Evolutionary conservation across 1,140 invertebrate genomes (phyloP).

Genomic region (Coptotermes formosanus): DNA sequence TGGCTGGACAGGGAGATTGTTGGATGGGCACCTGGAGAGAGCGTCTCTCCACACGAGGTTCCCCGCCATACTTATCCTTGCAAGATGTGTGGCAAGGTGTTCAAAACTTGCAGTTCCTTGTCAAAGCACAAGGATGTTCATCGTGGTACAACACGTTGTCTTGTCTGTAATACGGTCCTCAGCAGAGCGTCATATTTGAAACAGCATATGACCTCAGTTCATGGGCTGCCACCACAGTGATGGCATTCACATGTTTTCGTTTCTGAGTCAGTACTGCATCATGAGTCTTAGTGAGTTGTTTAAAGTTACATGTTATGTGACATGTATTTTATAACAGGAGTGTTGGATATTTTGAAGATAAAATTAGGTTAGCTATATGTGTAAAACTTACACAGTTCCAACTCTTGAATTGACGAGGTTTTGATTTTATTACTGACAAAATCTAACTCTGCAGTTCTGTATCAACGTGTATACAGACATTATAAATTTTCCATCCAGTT

Average conservation of each 20-base stretch:
- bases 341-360: too few species aligned
- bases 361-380: too few species aligned
- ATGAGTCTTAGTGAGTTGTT: too few species aligned
- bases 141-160: slow-evolving; percentile 53
- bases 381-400: too few species aligned
- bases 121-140: slow-evolving; percentile 57
- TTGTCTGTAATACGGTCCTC: slow-evolving; percentile 53
- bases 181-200: slow-evolving; percentile 54
- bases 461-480: too few species aligned
- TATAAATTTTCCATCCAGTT: too few species aligned
- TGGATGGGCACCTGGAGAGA: neutral
- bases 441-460: too few species aligned
- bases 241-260: neutral
- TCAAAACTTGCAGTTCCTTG: slow-evolving; percentile 54
- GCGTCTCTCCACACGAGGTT: neutral
- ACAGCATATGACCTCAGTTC: slow-evolving; percentile 51
- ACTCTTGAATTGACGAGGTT: too few species aligned
- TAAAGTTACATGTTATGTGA: too few species aligned
- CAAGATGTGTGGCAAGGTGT: slow-evolving; percentile 54
- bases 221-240: slow-evolving; percentile 39
- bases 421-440: too few species aligned
- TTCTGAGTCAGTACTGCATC: too few species aligned
- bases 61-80: slow-evolving; percentile 39
- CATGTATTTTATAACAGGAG: too few species aligned
- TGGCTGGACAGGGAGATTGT: neutral